Evolutionary conservation across 2,113 vertebrate species (phyloP).

Genomic region (Corythornis madagascariensis): DNA sequence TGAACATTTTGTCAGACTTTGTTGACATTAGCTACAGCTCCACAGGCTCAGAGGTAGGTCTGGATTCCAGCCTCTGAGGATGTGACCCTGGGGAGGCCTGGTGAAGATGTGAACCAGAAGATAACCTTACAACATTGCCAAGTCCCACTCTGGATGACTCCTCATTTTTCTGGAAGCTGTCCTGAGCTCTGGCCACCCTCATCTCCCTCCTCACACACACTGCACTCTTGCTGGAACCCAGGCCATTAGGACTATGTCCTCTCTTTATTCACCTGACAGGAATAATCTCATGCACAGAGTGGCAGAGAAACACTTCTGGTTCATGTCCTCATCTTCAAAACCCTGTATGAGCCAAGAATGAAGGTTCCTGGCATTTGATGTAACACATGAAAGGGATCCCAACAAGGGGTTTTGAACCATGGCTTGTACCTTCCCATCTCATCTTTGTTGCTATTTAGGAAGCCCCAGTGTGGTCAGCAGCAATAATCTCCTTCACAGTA

Average conservation of each 20-base stretch:
- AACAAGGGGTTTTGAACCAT: not conserved
- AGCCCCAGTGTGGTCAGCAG: not conserved
- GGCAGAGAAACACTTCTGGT: not conserved
- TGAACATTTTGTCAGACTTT: not conserved
- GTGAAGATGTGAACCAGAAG: not conserved
- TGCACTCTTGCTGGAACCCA: not conserved
- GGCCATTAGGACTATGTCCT: not conserved
- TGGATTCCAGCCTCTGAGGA: not conserved
- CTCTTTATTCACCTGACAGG: not conserved
- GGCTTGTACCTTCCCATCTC: not conserved
- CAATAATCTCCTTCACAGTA: not conserved
- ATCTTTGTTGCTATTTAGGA: not conserved
- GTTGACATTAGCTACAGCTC: not conserved
- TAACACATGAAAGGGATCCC: not conserved
- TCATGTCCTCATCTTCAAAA: not conserved
- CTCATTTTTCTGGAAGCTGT: not conserved
- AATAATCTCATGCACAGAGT: not conserved
- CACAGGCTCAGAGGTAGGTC: rapidly evolving
- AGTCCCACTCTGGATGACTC: not conserved
- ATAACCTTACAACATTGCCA: not conserved
- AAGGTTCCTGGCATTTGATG: not conserved
- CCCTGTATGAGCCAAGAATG: not conserved
- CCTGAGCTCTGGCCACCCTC: not conserved
- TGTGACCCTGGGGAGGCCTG: not conserved
- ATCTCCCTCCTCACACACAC: not conserved